Evolutionary conservation across 64 coral and sea anemone genomes (phyloP).

Genomic region (Pocillopora damicornis): DNA sequence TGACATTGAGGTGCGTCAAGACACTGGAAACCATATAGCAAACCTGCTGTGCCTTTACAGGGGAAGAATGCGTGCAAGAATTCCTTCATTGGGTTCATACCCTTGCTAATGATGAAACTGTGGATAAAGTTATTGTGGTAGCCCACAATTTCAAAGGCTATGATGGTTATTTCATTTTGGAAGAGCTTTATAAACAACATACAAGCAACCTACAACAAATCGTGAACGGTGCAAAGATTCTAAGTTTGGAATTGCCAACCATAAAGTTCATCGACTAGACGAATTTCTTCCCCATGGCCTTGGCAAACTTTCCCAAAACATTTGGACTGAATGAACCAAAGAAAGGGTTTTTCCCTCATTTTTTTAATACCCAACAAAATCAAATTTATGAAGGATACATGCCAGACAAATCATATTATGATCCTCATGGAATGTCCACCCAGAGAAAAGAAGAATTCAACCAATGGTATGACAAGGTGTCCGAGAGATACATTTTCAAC

Average conservation of each 20-base stretch:
- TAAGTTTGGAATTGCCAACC: not conserved
- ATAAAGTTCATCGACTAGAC: not conserved
- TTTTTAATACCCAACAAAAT: not conserved
- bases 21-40: too few relatives aligned
- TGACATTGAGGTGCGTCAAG: too few relatives aligned
- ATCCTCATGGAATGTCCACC: not conserved
- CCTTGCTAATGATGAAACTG: not conserved
- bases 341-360: constrained; percentile 15
- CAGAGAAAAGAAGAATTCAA: not conserved
- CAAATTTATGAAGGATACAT: constrained; percentile 1
- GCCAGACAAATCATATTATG: not conserved
- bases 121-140: not conserved
- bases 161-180: not conserved
- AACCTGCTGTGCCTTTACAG: too few relatives aligned
- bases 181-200: not conserved
- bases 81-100: not conserved
- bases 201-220: not conserved
- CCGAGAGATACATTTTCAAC: not conserved
- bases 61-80: too few relatives aligned
- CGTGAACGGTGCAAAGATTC: not conserved
- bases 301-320: not conserved
- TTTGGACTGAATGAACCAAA: not conserved
- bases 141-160: constrained; percentile 19
- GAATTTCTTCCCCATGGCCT: not conserved
- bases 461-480: not conserved